Conservation (phyloP, 2,113 vertebrate species). For the Hoplias malabaricus region DNA sequence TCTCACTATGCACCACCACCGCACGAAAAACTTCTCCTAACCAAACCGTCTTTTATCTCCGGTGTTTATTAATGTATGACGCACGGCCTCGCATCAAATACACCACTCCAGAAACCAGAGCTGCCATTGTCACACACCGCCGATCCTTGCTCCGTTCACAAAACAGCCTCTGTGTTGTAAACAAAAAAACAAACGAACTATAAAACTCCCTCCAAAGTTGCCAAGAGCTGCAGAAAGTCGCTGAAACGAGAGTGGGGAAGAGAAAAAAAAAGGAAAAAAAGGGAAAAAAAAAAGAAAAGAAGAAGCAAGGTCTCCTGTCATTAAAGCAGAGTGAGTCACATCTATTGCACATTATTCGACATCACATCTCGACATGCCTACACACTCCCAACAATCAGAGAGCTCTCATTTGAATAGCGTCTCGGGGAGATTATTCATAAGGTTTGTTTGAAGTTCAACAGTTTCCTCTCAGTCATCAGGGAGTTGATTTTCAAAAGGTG, state of each 20-base stretch:
- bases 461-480: constrained; percentile 70
- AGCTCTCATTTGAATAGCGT: constrained; percentile 69
- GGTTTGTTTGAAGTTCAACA: constrained; percentile 77
- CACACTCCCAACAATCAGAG: constrained; percentile 65
- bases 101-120: neutral
- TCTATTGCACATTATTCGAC: constrained; percentile 39
- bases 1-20: neutral
- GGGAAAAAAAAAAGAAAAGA: neutral
- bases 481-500: constrained; percentile 74
- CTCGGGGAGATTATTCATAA: constrained; percentile 72
- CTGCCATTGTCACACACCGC: neutral
- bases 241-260: constrained; percentile 1
- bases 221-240: constrained; percentile 18
- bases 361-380: constrained; percentile 51
- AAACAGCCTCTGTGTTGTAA: neutral
- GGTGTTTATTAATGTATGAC: neutral
- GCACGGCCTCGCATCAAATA: neutral
- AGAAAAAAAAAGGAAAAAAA: constrained; percentile 19
- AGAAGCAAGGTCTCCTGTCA: constrained; percentile 32
- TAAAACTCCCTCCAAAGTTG: constrained; percentile 20
- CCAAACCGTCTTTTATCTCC: neutral
- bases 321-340: constrained; percentile 41
- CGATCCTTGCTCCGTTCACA: neutral
- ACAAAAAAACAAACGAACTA: constrained; percentile 16
- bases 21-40: neutral